Evolutionary conservation across 1,140 invertebrate species (phyloP), one percentile per base, ranked within the genome.

Genomic region (Bemisia tabaci): DNA sequence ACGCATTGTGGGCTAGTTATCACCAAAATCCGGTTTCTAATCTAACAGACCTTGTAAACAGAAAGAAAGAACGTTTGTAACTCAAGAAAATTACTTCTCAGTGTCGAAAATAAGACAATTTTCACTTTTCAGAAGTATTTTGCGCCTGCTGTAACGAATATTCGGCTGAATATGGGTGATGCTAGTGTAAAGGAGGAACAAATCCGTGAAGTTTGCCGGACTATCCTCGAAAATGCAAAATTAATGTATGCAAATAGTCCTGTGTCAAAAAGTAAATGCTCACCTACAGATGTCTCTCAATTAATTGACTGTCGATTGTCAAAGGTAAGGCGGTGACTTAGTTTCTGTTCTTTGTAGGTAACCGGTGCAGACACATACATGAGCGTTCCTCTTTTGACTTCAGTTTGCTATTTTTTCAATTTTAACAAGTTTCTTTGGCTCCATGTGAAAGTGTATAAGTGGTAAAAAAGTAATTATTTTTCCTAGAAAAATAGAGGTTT

Each of bases 171-270:
- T 78, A 80, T 89, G 71, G 88, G 88, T 25, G 82, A 83, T 22
- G 77, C 78, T 73, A 84, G 86, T 71, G 85, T 91, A 0, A 84
- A 81, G 71, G 87, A 90, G 76, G 87, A 91, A 72, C 85, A 89
- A 75, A 80, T 91, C 68, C 79, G 83, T 69, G 83, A 84, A 68
- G 84, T 91, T 0, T 90, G 88, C 74, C 79, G 85, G 68, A 83
- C 87, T 64, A 89, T 91, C 76, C 77, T 91, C 64, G 90, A 92
- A 76, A 88, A 90, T 69, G 87, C 88, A 5, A 87, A 89, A 71
- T 78, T 82, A 33, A 82, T 89, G 77, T 90, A 89, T 72, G 70
- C 69, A 26, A 68, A 68, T 33, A 80, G 78, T 22, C 79, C 80
- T 22, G 71, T 72, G 22, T 76, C 75, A 23, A 71, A 75, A 60